A percentile compares a stretch with the other conserved stretches of the same genome.
Conservation (phyloP, 2,113 vertebrate species). For the Hypocryptadius cinnamomeus region DNA sequence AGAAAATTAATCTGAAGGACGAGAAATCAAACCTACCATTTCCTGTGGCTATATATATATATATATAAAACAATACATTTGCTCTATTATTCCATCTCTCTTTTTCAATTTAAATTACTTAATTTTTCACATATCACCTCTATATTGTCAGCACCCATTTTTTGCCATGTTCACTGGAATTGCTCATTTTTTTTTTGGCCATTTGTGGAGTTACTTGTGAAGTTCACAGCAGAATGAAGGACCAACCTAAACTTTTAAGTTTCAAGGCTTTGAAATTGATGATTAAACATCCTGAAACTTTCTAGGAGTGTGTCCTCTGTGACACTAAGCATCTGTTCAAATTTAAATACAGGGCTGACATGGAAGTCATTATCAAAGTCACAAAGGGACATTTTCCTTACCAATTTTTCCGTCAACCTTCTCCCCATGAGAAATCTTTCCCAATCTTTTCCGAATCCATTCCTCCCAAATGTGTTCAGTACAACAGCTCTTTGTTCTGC, state of each 20-base stretch:
- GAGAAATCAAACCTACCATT: not conserved
- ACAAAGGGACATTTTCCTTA: not conserved
- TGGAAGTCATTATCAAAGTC: not conserved
- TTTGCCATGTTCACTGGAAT: not conserved
- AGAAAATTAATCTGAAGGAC: not conserved
- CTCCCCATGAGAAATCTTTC: not conserved
- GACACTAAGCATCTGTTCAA: not conserved
- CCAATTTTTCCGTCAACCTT: not conserved
- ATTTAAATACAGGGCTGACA: not conserved
- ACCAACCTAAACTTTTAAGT: not conserved
- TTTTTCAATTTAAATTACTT: not conserved
- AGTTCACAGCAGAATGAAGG: not conserved
- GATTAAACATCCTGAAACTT: not conserved
- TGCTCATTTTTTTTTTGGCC: no score
- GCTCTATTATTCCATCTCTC: not conserved
- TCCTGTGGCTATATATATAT: not conserved
- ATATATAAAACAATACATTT: not conserved
- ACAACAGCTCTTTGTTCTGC: not conserved
- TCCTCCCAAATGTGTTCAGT: not conserved
- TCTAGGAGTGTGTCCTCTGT: not conserved
- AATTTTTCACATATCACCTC: not conserved
- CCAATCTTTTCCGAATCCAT: not conserved
- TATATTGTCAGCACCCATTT: not conserved
- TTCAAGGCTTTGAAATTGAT: not conserved
- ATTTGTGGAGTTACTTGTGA: not conserved